Evolutionary conservation across 2,888 invertebrate genomes (phyloP), one percentile per base, ranked within the genome.

Genomic region (Drosophila mettleri): DNA sequence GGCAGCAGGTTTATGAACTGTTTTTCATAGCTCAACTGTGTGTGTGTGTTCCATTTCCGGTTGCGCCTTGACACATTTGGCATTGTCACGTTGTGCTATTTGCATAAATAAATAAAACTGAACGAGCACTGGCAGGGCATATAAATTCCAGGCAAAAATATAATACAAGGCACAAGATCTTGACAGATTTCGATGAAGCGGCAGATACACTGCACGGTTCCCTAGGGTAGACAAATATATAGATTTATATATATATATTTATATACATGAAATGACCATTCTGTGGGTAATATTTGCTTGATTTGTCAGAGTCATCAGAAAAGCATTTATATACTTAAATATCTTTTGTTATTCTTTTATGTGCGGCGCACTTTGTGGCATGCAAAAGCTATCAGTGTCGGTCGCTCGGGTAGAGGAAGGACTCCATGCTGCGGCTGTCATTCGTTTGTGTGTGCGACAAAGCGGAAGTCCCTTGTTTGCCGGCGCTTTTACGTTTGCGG

Each of bases 11-110:
- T 83, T 86, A 79, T 79, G 76, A 60, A 69, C 67, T 68, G 67
- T 51, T 68, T 48, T 52, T 36, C 53, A 41, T 63, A 54, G 43
- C 24, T 24, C 22, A 8, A 22, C 24, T 34, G 34, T 20, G 27
- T 24, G 22, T 14, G 31, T 33, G 12, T 36, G 18, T 20, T 36
- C 38, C 46, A 70, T 80, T 77, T 70, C 74, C 79, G 78, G 69
- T 29, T 46, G 20, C 16, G 52, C 65, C 46, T 39, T 18, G 20
- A 55, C 61, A 78, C 59, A 88, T 80, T 78, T 80, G 69, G 80
- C 86, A 86, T 71, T 86, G 88, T 83, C 88, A 85, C 88, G 88
- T 80, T 70, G 80, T 54, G 76, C 65, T 76, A 75, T 81, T 80
- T 75, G 61, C 78, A 81, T 78, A 80, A 80, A 81, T 69, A 80